Percentiles rank a stretch among this genome's conserved stretches.
phyloP scores from a whole-genome alignment of 2,113 vertebrate genomes.

The Thamnophis sirtalis region DNA sequence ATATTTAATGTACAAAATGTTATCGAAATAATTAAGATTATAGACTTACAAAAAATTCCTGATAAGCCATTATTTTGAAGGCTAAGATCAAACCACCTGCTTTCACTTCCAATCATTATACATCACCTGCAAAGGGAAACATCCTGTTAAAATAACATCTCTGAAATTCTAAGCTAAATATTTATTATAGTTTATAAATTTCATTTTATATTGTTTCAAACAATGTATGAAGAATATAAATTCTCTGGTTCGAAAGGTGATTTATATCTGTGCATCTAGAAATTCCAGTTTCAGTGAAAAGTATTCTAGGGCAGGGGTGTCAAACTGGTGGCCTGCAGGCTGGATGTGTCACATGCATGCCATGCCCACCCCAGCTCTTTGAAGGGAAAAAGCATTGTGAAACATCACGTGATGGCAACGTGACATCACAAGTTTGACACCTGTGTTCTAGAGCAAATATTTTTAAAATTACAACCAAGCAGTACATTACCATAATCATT shows the following conservation, averaged over 20 bases:
- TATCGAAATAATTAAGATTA: not conserved
- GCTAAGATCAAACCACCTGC: not conserved
- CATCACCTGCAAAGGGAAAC: not conserved
- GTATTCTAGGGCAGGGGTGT: not conserved
- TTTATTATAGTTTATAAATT: not conserved
- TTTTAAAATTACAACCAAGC: not conserved
- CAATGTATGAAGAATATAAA: not conserved
- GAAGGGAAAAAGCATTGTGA: no score
- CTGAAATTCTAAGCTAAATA: not conserved
- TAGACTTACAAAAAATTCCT: conserved; percentile 63
- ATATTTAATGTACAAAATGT: not conserved
- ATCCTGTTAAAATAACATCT: not conserved
- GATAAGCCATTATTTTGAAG: conserved; percentile 51
- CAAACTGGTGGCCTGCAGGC: no score
- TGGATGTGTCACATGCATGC: no score
- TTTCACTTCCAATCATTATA: not conserved
- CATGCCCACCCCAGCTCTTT: no score
- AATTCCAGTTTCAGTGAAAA: not conserved
- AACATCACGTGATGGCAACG: no score
- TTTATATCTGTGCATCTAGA: not conserved
- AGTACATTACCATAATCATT: not conserved
- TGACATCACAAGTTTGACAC: no score
- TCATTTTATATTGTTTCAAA: not conserved
- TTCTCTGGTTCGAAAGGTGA: not conserved
- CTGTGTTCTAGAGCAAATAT: not conserved